Conservation (phyloP, 23 tunicate species). For the Ascidia mentula region DNA sequence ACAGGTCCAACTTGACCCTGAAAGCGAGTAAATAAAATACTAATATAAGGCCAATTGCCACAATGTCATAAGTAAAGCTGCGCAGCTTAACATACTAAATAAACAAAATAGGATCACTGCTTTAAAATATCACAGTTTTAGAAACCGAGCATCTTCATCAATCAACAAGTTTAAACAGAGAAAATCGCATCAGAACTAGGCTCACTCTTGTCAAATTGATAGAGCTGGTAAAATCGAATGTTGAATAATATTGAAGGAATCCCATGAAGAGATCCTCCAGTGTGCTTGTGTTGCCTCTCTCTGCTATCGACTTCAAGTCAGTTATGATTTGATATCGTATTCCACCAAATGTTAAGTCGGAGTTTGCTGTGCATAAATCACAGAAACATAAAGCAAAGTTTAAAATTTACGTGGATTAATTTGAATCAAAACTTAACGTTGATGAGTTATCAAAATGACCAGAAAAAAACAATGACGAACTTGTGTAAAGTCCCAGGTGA, state of each 20-base stretch:
- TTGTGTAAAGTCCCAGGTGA: no score
- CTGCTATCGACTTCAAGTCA: not conserved
- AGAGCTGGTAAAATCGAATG: constrained; percentile 9
- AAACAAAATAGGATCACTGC: no score
- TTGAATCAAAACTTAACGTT: no score
- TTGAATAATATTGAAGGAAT: constrained; percentile 32
- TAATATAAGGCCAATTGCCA: no score
- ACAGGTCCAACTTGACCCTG: not conserved
- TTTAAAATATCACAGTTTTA: no score
- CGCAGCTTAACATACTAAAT: no score
- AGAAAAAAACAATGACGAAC: no score
- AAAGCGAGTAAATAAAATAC: no score
- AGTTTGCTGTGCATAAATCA: not conserved
- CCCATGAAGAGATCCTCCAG: constrained; percentile 46
- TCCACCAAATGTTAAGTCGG: constrained; percentile 40
- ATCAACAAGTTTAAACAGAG: not conserved
- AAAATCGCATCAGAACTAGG: not conserved
- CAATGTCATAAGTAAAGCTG: no score
- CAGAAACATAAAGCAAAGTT: not conserved
- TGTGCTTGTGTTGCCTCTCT: not conserved
- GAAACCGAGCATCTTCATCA: no score
- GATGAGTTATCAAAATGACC: no score
- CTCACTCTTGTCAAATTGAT: constrained; percentile 8
- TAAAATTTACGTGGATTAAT: not conserved
- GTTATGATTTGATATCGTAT: constrained; percentile 23